Percentiles rank a stretch among this genome's conserved stretches.
Conservation (phyloP, 2,797 vertebrate genomes). For the Eidolon dupreanum region DNA sequence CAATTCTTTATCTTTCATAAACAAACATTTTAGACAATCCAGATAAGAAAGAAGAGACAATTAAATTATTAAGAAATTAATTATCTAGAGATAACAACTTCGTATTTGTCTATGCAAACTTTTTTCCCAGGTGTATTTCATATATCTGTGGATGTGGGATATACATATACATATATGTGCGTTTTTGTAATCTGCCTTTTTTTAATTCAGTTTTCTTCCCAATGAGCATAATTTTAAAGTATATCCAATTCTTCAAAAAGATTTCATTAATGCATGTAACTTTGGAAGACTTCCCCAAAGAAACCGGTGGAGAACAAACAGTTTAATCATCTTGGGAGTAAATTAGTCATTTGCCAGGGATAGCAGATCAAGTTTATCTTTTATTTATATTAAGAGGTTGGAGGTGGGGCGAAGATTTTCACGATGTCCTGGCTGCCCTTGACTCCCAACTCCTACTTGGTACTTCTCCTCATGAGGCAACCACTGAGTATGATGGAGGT, state of each 20-base stretch:
- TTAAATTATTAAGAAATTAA: neutral
- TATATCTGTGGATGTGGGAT: neutral
- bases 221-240: constrained; percentile 21
- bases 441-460: neutral
- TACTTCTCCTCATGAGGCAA: neutral
- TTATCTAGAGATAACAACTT: neutral
- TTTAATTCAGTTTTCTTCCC: neutral
- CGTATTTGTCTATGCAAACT: neutral
- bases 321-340: neutral
- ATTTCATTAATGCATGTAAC: neutral
- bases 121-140: neutral
- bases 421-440: neutral
- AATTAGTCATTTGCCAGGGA: neutral
- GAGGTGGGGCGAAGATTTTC: neutral
- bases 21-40: neutral
- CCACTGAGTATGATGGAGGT: neutral
- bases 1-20: neutral
- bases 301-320: neutral
- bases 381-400: neutral
- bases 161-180: neutral
- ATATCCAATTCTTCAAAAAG: neutral
- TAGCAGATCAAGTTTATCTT: neutral
- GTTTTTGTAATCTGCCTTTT: neutral
- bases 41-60: neutral
- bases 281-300: neutral